A percentile compares a stretch with the other conserved stretches of the same genome.
Evolutionary conservation across 1,140 invertebrate species (phyloP).

Genomic region (Paraescarpia echinospica): DNA sequence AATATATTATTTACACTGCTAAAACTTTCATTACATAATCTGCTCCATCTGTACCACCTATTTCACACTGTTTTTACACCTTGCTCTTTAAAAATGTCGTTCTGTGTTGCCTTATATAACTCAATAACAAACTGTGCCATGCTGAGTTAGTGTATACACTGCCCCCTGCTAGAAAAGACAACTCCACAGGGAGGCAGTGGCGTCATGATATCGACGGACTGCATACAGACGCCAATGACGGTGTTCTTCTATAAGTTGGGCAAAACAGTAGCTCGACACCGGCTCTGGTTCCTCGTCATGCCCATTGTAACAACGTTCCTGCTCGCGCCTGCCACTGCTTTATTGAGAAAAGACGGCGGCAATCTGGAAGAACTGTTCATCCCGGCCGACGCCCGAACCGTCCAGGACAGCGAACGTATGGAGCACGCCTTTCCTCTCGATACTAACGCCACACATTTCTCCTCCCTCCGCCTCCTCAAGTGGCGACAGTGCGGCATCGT

Average conservation of each 20-base stretch:
- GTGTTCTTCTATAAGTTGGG: neutral
- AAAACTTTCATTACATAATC: no score
- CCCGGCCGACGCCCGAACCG: neutral
- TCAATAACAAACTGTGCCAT: no score
- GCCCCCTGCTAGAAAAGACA: neutral
- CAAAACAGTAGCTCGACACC: neutral
- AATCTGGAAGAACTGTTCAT: neutral
- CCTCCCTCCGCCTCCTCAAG: neutral
- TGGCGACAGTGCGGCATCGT: neutral
- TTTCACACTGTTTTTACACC: no score
- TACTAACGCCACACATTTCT: neutral
- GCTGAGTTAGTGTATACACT: no score
- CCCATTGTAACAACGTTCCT: neutral
- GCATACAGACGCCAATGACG: neutral
- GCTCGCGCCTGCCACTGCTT: neutral
- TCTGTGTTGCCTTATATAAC: no score
- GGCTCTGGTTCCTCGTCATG: neutral
- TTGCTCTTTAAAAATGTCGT: no score
- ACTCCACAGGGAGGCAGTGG: neutral
- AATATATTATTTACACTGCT: no score
- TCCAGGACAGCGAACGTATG: neutral
- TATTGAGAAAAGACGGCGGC: neutral
- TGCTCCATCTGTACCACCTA: no score
- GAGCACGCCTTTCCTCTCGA: neutral
- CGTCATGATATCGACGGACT: neutral